Conservation (phyloP, 1,140 invertebrate genomes). For the Trachymyrmex cornetzi region DNA sequence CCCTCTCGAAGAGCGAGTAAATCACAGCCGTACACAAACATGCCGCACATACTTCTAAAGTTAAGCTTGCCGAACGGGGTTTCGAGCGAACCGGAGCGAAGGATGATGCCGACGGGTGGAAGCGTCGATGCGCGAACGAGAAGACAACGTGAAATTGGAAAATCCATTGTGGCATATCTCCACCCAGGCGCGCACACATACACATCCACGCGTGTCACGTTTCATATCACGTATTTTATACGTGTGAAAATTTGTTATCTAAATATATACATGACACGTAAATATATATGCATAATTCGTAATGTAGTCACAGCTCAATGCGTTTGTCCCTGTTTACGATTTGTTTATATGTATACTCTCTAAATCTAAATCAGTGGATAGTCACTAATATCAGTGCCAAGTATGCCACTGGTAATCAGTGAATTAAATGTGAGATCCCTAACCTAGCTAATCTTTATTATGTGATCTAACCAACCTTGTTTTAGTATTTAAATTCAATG, state of each 20-base stretch:
- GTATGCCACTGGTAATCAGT: too few relatives aligned
- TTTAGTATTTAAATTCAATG: too few relatives aligned
- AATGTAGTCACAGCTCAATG: not conserved
- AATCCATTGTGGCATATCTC: slow-evolving; percentile 58
- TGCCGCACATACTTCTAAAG: slow-evolving; percentile 80
- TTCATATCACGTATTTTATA: slow-evolving; percentile 24
- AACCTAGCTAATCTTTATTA: too few relatives aligned
- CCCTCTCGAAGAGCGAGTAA: slow-evolving; percentile 74
- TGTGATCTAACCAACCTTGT: too few relatives aligned
- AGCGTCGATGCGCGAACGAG: slow-evolving; percentile 43
- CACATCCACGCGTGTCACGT: not conserved
- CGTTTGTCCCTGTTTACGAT: not conserved
- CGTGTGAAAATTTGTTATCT: not conserved
- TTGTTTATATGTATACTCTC: not conserved
- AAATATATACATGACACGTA: not conserved
- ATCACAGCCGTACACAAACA: slow-evolving; percentile 82
- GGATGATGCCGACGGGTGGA: slow-evolving; percentile 55
- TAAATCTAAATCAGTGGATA: too few relatives aligned
- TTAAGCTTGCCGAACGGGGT: slow-evolving; percentile 76
- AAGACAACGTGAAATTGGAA: slow-evolving; percentile 72
- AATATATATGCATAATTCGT: slow-evolving; percentile 2
- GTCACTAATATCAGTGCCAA: too few relatives aligned
- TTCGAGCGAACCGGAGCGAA: slow-evolving; percentile 46
- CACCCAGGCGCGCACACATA: not conserved
- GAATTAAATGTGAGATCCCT: too few relatives aligned